Evolutionary conservation across 1,140 invertebrate genomes (phyloP).

Genomic region (Sminthurides bifidus): DNA sequence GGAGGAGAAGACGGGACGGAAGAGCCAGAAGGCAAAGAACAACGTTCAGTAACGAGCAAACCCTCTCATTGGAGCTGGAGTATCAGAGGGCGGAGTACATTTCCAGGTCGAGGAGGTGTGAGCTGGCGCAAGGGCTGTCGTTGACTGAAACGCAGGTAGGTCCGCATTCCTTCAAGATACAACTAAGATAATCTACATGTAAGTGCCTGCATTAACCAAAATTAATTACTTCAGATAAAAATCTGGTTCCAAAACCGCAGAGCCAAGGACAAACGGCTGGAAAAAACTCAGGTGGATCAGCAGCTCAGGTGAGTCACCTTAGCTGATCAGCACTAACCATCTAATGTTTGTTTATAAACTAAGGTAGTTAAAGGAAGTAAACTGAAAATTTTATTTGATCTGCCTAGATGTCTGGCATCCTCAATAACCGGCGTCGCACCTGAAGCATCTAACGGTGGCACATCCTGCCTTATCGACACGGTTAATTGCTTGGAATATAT

Average conservation of each 20-base stretch:
- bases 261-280: conserved; percentile 89
- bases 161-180: neutral
- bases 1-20: conserved; percentile 69
- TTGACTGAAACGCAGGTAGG: conserved; percentile 66
- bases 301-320: conserved; percentile 63
- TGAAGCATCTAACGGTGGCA: too few relatives aligned
- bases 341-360: too few relatives aligned
- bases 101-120: conserved; percentile 67
- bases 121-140: conserved; percentile 66
- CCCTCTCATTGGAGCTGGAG: conserved; percentile 74
- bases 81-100: conserved; percentile 85
- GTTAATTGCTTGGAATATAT: too few relatives aligned
- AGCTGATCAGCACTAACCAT: too few relatives aligned
- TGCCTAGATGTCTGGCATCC: conserved; percentile 14
- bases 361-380: too few relatives aligned
- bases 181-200: neutral
- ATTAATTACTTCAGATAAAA: conserved; percentile 54
- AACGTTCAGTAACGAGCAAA: conserved; percentile 89
- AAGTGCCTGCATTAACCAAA: neutral
- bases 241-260: conserved; percentile 95
- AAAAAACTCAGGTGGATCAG: conserved; percentile 88
- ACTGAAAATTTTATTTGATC: neutral
- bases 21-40: conserved; percentile 76
- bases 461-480: too few relatives aligned
- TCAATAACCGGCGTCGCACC: too few relatives aligned